These are phyloP conservation scores for Drosophila guanche DNA, from an alignment of 1,140 invertebrate species.

Conservation along the genomic window DNA sequence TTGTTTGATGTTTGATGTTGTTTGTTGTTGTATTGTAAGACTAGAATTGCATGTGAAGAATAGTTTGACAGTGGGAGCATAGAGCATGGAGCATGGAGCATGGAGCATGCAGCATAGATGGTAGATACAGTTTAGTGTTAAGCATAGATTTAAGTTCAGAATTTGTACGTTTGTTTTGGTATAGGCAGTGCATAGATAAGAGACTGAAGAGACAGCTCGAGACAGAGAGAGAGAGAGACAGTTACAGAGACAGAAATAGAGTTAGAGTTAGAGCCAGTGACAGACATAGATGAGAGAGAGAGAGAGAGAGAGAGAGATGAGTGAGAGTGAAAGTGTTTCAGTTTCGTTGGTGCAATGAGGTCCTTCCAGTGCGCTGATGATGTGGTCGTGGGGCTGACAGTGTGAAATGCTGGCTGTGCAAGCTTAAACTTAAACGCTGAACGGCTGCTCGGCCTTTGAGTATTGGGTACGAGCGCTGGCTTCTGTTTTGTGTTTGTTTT, in stretches of 20 bases:
- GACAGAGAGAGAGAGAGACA: slow-evolving; percentile 27
- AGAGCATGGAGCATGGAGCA: slow-evolving; percentile 21
- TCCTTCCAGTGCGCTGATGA: slow-evolving; percentile 12
- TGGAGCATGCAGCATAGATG: slow-evolving; percentile 10
- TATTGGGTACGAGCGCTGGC: slow-evolving; percentile 59
- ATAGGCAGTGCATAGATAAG: slow-evolving; percentile 56
- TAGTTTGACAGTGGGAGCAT: slow-evolving; percentile 33
- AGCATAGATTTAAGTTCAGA: slow-evolving; percentile 34
- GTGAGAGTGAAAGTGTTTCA: slow-evolving; percentile 19
- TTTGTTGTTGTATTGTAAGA: slow-evolving; percentile 71
- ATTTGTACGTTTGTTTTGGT: slow-evolving; percentile 76
- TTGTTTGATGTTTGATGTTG: slow-evolving; percentile 44
- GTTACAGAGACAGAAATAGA: slow-evolving; percentile 22
- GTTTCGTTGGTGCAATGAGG: slow-evolving; percentile 23
- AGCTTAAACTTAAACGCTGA: slow-evolving; percentile 72
- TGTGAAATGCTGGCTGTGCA: slow-evolving; percentile 33
- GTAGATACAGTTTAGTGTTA: slow-evolving; percentile 25
- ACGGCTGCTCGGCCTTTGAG: slow-evolving; percentile 58
- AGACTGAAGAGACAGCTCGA: slow-evolving; percentile 20
- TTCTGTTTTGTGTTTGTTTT: slow-evolving; percentile 42
- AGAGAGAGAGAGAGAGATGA: slow-evolving; percentile 17
- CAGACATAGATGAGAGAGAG: neutral
- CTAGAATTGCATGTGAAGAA: slow-evolving; percentile 79
- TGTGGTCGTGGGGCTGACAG: slow-evolving; percentile 16
- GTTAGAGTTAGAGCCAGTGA: slow-evolving; percentile 8